Conservation (phyloP, 2,797 vertebrate genomes). For the Podarcis siculus region DNA sequence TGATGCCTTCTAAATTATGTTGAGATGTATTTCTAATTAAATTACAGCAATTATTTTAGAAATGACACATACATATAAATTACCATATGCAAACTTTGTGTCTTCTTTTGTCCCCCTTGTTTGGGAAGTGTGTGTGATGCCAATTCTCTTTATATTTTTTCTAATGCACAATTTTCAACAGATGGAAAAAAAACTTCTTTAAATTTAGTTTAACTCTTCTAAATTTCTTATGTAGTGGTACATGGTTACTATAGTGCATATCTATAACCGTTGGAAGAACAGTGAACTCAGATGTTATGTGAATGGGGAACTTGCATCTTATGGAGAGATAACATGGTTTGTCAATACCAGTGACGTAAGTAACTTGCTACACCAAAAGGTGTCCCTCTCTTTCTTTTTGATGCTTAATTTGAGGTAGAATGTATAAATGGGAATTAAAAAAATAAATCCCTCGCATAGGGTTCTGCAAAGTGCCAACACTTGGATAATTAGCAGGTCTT, state of each 20-base stretch:
- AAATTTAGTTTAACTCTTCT: neutral
- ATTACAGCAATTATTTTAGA: too few species aligned
- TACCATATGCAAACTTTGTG: too few species aligned
- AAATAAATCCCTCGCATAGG: too few species aligned
- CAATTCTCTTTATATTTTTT: neutral
- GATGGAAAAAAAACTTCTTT: slow-evolving; percentile 8
- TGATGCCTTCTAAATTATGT: too few species aligned
- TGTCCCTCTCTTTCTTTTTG: neutral
- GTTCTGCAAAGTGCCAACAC: too few species aligned
- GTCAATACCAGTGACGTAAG: slow-evolving; percentile 98
- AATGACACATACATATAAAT: too few species aligned
- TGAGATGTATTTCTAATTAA: too few species aligned
- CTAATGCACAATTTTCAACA: slow-evolving; percentile 13
- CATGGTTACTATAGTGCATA: slow-evolving; percentile 95
- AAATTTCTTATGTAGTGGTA: slow-evolving; percentile 88
- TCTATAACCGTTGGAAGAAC: slow-evolving; percentile 99
- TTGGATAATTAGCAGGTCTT: too few species aligned
- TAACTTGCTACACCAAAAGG: slow-evolving; percentile 43
- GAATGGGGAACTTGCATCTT: slow-evolving; percentile 95
- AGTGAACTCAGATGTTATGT: slow-evolving; percentile 97
- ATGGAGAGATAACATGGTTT: slow-evolving; percentile 96
- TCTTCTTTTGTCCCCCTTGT: too few species aligned
- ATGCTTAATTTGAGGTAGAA: slow-evolving; percentile 1
- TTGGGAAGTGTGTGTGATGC: too few species aligned
- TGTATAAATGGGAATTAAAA: neutral